Percentiles rank a stretch among this genome's conserved stretches.
These are phyloP conservation scores for Oscheius onirici DNA, from an alignment of 2,888 invertebrate genomes.

Conservation along the genomic window DNA sequence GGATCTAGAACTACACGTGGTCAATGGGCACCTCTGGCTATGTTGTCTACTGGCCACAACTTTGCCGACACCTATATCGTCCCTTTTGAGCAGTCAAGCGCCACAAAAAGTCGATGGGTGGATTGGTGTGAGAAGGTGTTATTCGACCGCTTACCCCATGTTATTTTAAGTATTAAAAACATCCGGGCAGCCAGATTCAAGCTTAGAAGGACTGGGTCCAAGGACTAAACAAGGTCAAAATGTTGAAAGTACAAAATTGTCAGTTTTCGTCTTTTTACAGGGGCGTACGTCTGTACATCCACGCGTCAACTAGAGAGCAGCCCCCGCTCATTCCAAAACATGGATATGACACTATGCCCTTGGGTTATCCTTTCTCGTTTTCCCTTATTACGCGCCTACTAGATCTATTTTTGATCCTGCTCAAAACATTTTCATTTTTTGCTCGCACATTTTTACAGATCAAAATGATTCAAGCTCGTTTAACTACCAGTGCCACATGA, in stretches of 20 bases:
- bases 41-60: not conserved
- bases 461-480: no score
- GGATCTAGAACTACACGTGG: not conserved
- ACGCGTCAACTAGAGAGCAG: not conserved
- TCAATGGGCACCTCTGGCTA: not conserved
- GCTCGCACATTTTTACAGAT: no score
- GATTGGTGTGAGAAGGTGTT: no score
- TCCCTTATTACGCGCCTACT: not conserved
- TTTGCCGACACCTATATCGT: no score
- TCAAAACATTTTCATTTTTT: no score
- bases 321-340: not conserved
- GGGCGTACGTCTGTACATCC: not conserved
- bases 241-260: not conserved
- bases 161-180: not conserved
- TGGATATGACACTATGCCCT: not conserved
- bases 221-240: no score
- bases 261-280: not conserved
- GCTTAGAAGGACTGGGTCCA: no score
- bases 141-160: no score
- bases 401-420: no score
- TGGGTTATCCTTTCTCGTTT: not conserved
- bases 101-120: no score
- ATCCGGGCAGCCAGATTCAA: conserved; percentile 1
- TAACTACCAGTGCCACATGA: no score
- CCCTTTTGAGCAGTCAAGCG: no score